Percentiles rank a stretch among this genome's conserved stretches.
Conservation (phyloP, 2,113 vertebrate genomes). For the Meleagris gallopavo region DNA sequence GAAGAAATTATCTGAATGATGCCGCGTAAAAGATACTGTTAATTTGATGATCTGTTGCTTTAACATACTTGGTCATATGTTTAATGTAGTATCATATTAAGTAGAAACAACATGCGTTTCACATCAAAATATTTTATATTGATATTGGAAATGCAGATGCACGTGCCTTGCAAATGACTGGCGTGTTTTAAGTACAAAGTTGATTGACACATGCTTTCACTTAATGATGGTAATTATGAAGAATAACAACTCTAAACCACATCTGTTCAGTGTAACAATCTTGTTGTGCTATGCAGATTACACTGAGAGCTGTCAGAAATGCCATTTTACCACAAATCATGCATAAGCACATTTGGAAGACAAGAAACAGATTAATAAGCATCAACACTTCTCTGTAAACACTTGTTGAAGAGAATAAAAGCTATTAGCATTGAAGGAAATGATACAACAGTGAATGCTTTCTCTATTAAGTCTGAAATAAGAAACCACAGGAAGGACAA, state of each 20-base stretch:
- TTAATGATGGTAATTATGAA: conserved; percentile 99
- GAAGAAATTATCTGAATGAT: neutral
- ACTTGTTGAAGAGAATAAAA: conserved; percentile 80
- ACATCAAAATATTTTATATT: conserved; percentile 1
- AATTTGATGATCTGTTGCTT: neutral
- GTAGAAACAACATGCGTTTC: neutral
- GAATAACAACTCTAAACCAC: conserved; percentile 92
- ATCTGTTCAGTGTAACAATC: conserved; percentile 92
- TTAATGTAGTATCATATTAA: neutral
- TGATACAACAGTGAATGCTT: conserved; percentile 32
- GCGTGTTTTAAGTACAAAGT: conserved; percentile 85
- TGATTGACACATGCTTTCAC: conserved; percentile 98
- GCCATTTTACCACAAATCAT: conserved; percentile 80
- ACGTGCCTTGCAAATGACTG: conserved; percentile 76
- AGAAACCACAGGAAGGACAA: conserved; percentile 76
- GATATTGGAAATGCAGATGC: conserved; percentile 65
- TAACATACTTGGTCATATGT: neutral
- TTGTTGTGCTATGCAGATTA: conserved; percentile 72
- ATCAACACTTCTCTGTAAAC: conserved; percentile 91
- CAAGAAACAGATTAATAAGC: conserved; percentile 95
- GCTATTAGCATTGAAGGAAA: conserved; percentile 64
- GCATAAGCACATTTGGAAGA: conserved; percentile 77
- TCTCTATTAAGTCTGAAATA: conserved; percentile 47
- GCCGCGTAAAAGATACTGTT: neutral
- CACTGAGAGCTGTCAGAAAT: conserved; percentile 85